A percentile compares a stretch with the other conserved stretches of the same genome.
Evolutionary conservation across 2,797 vertebrate genomes (phyloP).

Genomic region (Zalophus californianus): DNA sequence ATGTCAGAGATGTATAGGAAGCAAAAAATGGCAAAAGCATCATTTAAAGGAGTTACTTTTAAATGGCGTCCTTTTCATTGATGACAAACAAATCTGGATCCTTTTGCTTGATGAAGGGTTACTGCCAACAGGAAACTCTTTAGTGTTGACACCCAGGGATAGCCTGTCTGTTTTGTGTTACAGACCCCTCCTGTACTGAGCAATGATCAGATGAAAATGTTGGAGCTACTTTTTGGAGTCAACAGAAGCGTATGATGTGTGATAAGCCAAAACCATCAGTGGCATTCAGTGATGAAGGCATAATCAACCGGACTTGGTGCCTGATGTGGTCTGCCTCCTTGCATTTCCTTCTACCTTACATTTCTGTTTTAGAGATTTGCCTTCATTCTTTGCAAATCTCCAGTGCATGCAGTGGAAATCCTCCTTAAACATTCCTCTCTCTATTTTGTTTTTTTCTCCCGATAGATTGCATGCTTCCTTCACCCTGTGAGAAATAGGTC

Average conservation of each 20-base stretch:
- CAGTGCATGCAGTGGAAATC: constrained; percentile 19
- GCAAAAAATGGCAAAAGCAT: neutral
- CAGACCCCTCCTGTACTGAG: neutral
- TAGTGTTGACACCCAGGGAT: constrained; percentile 23
- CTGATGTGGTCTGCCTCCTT: neutral
- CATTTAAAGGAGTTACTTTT: neutral
- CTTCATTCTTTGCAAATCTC: constrained; percentile 53
- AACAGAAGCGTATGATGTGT: neutral
- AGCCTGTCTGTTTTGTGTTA: neutral
- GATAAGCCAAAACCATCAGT: neutral
- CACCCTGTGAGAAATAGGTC: constrained; percentile 26
- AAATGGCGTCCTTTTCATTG: neutral
- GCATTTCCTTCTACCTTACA: neutral
- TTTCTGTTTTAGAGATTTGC: constrained; percentile 24
- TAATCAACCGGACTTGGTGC: neutral
- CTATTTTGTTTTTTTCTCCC: neutral
- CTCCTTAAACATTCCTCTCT: constrained; percentile 12
- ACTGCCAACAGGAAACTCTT: constrained; percentile 69
- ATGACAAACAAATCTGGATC: constrained; percentile 36
- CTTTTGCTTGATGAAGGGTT: constrained; percentile 65
- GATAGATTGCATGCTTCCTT: constrained; percentile 28
- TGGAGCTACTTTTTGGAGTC: neutral
- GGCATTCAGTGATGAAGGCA: neutral
- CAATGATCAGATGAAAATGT: constrained; percentile 55
- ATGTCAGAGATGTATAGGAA: neutral